phyloP scores from a whole-genome alignment of 2,113 vertebrate species.

The Chloebia gouldiae region DNA sequence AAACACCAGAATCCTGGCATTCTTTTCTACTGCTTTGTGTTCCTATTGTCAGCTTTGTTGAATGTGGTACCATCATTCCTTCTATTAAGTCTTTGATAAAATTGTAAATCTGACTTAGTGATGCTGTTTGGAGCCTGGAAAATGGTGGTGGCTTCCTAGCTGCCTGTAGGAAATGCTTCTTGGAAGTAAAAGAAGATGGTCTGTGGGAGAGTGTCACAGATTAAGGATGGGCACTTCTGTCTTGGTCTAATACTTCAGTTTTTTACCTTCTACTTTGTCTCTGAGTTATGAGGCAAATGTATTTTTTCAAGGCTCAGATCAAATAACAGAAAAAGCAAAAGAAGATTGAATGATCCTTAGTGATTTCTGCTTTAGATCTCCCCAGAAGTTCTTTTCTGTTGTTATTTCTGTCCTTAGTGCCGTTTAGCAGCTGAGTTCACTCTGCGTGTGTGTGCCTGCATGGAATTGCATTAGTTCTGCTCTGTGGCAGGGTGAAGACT shows the following conservation, averaged over 20 bases:
- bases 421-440: background rate
- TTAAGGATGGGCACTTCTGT: background rate
- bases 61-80: background rate
- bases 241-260: background rate
- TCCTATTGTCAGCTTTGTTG: background rate
- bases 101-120: background rate
- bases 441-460: background rate
- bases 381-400: background rate
- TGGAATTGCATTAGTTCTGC: slow-evolving; percentile 22
- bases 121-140: background rate
- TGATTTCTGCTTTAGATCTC: background rate
- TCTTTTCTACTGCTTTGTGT: background rate
- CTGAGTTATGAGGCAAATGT: background rate
- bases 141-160: background rate
- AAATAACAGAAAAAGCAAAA: background rate
- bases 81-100: background rate
- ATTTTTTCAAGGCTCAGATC: background rate
- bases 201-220: background rate
- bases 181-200: background rate
- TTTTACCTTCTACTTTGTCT: background rate
- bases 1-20: background rate
- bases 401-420: background rate
- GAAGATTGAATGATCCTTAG: background rate
- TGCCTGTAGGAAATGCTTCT: background rate
- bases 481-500: background rate